Evolutionary conservation across 1,140 invertebrate species (phyloP).

Genomic region (Rhynchophorus ferrugineus): DNA sequence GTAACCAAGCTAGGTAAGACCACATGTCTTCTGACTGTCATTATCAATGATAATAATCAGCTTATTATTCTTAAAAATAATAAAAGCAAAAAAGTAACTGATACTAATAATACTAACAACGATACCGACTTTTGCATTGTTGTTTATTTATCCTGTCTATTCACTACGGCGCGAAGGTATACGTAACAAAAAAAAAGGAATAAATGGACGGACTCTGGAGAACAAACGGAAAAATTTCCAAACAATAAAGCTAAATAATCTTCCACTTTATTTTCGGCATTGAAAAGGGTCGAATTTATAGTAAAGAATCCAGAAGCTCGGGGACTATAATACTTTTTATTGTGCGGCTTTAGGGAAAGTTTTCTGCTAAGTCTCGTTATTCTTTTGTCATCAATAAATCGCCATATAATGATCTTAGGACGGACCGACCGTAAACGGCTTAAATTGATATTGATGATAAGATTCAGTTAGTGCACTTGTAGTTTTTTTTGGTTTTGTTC

Average conservation of each 20-base stretch:
- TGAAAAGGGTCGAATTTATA: constrained; percentile 7
- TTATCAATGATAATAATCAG: too few relatives aligned
- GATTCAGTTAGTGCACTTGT: not conserved
- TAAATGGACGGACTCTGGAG: not conserved
- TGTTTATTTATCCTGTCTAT: too few relatives aligned
- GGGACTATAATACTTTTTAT: constrained; percentile 20
- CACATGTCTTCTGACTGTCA: too few relatives aligned
- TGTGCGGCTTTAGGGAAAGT: constrained; percentile 8
- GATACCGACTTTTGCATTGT: too few relatives aligned
- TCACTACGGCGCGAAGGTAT: too few relatives aligned
- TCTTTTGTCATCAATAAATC: not conserved
- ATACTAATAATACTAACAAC: too few relatives aligned
- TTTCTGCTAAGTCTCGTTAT: not conserved
- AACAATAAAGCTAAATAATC: constrained; percentile 7
- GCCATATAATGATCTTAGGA: not conserved
- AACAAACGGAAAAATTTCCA: constrained; percentile 3
- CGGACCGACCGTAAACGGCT: not conserved
- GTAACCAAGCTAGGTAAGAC: too few relatives aligned
- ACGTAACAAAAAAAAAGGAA: too few relatives aligned
- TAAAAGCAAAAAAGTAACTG: too few relatives aligned
- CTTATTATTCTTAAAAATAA: too few relatives aligned
- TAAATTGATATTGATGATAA: not conserved
- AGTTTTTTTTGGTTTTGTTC: too few relatives aligned
- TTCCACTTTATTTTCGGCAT: constrained; percentile 5
- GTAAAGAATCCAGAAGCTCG: constrained; percentile 5